Base-by-base conservation (phyloP, 2,113 vertebrate species). In the Mohoua ochrocephala region DNA sequence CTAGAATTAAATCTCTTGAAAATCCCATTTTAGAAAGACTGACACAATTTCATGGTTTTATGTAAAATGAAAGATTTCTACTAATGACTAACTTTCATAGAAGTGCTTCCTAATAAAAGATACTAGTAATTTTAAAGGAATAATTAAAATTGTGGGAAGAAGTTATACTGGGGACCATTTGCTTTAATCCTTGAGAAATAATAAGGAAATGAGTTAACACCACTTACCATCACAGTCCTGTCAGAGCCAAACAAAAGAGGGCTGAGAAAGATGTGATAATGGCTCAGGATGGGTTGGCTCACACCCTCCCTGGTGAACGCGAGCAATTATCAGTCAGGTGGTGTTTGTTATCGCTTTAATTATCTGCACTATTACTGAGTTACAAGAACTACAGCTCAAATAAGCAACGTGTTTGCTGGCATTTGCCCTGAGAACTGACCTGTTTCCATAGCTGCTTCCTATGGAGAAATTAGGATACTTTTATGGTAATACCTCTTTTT, bases 351-450 rank as follows among this genome's bases (percentile, higher is more conserved):
- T 20, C 1, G 4, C 45, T 84, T 59, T 2, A 22, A 49, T 91
- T 50, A 71, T 42, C 52, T 47, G 42, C 39, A 9, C 11, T 31
- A 8, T 56, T 80, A 28, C 4, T 59, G 76, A 60, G 35, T 79
- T 77, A 0, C 35, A 35, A 42, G 33, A 80, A 10, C 8, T 31
- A 1, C 7, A 68, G 42, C 39, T 39, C 4, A 1, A 27, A 35
- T 0, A 3, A 2, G 13, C n/a, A 60, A 14, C 24, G 20, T 1
- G 0, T 3, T 5, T 44, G 41, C 74, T 35, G 37, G 18, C 10
- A 1, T 33, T 52, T 2, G 1, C 14, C 33, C 6, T 39, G 41
- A 37, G 35, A 45, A 39, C n/a, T 4, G 49, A 7, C 21, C 26
- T 37, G 24, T 26, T 79, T 9, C 33, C 37, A 2, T 6, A 41